These are phyloP conservation scores for Pogonocherus hispidulus DNA, from an alignment of 2,888 invertebrate genomes.

Conservation along the genomic window DNA sequence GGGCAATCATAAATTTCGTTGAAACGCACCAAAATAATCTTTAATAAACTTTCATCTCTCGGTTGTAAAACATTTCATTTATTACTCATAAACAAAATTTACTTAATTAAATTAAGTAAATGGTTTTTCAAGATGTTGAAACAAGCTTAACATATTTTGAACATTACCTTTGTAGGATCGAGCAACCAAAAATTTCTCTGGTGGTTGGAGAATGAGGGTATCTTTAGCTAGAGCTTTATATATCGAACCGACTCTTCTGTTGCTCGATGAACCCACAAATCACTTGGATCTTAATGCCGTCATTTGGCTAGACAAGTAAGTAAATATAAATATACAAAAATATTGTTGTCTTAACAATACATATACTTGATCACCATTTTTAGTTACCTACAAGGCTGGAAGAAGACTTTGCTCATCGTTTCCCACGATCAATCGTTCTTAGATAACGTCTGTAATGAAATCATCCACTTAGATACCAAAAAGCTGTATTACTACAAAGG, in stretches of 20 bases:
- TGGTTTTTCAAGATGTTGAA: too few species aligned
- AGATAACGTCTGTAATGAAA: slow-evolving; percentile 99
- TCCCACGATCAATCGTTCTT: slow-evolving; percentile 99
- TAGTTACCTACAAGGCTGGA: slow-evolving; percentile 97
- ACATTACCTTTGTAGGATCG: slow-evolving; percentile 71
- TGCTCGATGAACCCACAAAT: slow-evolving; percentile 99
- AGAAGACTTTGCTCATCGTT: slow-evolving; percentile 97
- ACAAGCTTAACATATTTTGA: not conserved
- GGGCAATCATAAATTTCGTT: too few species aligned
- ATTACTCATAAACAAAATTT: too few species aligned
- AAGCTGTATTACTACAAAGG: slow-evolving; percentile 98
- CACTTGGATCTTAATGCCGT: slow-evolving; percentile 99
- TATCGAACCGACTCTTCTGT: slow-evolving; percentile 95
- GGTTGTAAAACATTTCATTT: too few species aligned
- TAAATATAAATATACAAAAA: slow-evolving; percentile 46
- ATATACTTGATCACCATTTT: slow-evolving; percentile 51
- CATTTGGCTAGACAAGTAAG: slow-evolving; percentile 99
- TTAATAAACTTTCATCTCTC: too few species aligned
- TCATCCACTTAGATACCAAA: slow-evolving; percentile 95
- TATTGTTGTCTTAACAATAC: too few species aligned
- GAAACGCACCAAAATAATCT: too few species aligned
- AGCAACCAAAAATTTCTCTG: slow-evolving; percentile 90
- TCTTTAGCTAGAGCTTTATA: slow-evolving; percentile 96
- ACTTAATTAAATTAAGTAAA: too few species aligned
- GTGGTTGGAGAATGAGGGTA: slow-evolving; percentile 99